These are phyloP conservation scores for Hecatera dysodea DNA, from an alignment of 2,888 invertebrate genomes.

Conservation along the genomic window DNA sequence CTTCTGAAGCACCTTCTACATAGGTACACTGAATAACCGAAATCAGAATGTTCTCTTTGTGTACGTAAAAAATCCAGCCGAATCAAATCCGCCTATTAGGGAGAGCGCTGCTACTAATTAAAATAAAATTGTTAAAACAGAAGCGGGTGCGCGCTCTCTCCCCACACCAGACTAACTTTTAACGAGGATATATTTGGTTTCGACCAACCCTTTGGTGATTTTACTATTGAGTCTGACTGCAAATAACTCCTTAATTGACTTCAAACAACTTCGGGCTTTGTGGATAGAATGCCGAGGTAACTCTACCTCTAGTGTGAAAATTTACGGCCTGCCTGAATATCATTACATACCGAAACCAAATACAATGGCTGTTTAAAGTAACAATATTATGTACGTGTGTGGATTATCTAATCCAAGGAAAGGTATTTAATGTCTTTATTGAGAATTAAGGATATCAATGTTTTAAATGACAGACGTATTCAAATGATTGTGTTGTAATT, in stretches of 20 bases:
- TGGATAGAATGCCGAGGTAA: conserved; percentile 79
- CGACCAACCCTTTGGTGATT: conserved; percentile 90
- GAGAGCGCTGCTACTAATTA: conserved; percentile 87
- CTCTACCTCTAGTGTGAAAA: conserved; percentile 59
- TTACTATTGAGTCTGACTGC: conserved; percentile 89
- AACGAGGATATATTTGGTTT: conserved; percentile 91
- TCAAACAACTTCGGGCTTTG: conserved; percentile 87
- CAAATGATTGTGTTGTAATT: conserved; percentile 10
- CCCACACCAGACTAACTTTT: conserved; percentile 87
- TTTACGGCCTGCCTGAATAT: conserved; percentile 63
- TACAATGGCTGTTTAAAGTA: conserved; percentile 40
- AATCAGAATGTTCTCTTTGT: conserved; percentile 56
- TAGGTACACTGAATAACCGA: conserved; percentile 21
- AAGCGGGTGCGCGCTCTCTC: conserved; percentile 75
- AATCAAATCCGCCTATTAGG: conserved; percentile 85
- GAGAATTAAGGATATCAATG: conserved; percentile 12
- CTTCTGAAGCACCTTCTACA: not conserved
- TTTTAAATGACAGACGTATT: conserved; percentile 17
- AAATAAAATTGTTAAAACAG: conserved; percentile 90
- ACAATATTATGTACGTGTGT: conserved; percentile 38
- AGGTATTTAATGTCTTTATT: conserved; percentile 22
- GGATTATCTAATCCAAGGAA: conserved; percentile 32
- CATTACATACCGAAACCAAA: conserved; percentile 53
- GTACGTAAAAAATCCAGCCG: conserved; percentile 74
- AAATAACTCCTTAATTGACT: conserved; percentile 90